phyloP scores from a whole-genome alignment of 2,888 invertebrate genomes.

The Copidosoma aretas region DNA sequence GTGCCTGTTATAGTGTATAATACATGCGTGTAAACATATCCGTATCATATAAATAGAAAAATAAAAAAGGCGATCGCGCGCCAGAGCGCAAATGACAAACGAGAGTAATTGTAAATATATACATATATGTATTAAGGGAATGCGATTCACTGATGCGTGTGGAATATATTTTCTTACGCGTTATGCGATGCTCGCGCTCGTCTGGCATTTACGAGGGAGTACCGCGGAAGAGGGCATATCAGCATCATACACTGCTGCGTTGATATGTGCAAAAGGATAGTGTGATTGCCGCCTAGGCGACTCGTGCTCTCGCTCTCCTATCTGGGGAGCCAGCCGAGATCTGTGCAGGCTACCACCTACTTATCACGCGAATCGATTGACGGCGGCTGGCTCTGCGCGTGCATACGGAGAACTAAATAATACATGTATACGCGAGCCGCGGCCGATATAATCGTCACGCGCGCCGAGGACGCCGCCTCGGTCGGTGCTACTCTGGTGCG shows the following conservation, averaged over 20 bases:
- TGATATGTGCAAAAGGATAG: background rate
- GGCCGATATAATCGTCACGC: background rate
- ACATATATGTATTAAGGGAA: too few relatives aligned
- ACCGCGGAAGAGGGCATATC: background rate
- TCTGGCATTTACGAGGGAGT: background rate
- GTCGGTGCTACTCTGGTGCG: too few relatives aligned
- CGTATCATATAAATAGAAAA: too few relatives aligned
- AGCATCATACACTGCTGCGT: background rate
- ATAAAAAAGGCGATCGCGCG: too few relatives aligned
- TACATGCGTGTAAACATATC: too few relatives aligned
- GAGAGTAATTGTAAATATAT: too few relatives aligned
- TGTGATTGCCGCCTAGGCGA: constrained; percentile 26
- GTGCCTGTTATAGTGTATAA: too few relatives aligned
- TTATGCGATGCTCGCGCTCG: background rate
- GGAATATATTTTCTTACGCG: background rate
- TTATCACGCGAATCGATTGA: constrained; percentile 42
- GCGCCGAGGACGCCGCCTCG: background rate
- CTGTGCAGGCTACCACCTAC: background rate
- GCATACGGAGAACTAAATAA: too few relatives aligned
- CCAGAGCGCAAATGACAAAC: too few relatives aligned
- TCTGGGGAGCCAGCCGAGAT: too few relatives aligned
- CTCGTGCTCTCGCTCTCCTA: constrained; percentile 8
- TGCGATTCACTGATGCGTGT: too few relatives aligned
- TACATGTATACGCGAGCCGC: background rate
- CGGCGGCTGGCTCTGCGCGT: background rate